Base-by-base conservation (phyloP, 2,113 vertebrate genomes). In the Entelurus aequoreus region DNA sequence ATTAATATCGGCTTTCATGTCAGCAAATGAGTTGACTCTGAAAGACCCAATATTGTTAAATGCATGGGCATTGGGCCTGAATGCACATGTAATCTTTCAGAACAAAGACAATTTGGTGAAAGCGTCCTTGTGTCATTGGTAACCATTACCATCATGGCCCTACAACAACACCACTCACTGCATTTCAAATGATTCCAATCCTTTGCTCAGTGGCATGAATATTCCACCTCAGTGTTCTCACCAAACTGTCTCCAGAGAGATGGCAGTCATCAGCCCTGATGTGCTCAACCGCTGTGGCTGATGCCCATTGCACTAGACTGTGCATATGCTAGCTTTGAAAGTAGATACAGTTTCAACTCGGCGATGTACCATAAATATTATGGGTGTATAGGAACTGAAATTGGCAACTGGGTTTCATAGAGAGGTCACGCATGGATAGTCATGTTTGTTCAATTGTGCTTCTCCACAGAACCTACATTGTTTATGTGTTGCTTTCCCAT, bases 151-250 rank as follows among this genome's bases (percentile, higher is more conserved):
- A 68, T 80, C 76, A 72, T 62, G 77, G 56, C 69, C 74, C 61
- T 76, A 79, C 72, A 69, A 72, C 78, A 76, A 56, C 75, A 76
- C 59, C 75, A 64, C 73, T 76, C 73, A 60, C 55, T 67, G 72
- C 73, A 61, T 76, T 82, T 72, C 52, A 68, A 79, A 70, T 54
- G 67, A 71, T 70, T 80, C 71, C 63, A 36, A 66, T 67, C 65
- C 63, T 56, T 65, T 83, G 87, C 71, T 85, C 81, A 85, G 73
- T 85, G 85, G 79, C 84, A 85, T 78, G 74, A 73, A 87, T 88
- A 87, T 88, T 88, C 84, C 84, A 87, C 82, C 81, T 86, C 82
- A 71, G 67, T 83, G 82, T 85, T 81, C 76, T 76, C 74, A 64
- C 66, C 72, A 58, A 76, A 66, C 72, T 75, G 82, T 84, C 87